phyloP scores from a whole-genome alignment of 2,888 invertebrate species.

The Dryocosmus kuriphilus region DNA sequence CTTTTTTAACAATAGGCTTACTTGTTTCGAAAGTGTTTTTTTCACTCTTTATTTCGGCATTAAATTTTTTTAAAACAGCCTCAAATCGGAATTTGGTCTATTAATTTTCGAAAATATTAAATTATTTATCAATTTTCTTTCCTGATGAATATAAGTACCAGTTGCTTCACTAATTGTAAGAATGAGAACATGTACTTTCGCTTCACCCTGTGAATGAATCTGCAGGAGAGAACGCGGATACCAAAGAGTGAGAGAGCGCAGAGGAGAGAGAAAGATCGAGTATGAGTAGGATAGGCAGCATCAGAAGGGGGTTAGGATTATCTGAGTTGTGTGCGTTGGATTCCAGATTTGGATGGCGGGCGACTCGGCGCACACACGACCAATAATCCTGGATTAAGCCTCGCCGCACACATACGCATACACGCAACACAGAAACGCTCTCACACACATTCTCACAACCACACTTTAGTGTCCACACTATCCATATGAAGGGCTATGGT shows the following conservation, averaged over 20 bases:
- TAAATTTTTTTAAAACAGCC: no score
- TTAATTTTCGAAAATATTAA: no score
- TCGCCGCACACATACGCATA: conserved; percentile 57
- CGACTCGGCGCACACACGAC: conserved; percentile 67
- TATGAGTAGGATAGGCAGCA: conserved; percentile 34
- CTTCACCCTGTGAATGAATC: conserved; percentile 63
- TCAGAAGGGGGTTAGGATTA: conserved; percentile 64
- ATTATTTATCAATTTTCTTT: no score
- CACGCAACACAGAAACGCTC: conserved; percentile 42
- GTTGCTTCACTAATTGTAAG: neutral
- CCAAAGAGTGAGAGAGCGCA: conserved; percentile 49
- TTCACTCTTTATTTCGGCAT: no score
- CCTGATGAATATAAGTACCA: neutral
- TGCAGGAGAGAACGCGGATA: conserved; percentile 56
- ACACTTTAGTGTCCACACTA: neutral
- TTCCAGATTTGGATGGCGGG: conserved; percentile 74
- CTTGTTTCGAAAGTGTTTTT: no score
- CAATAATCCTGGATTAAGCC: conserved; percentile 76
- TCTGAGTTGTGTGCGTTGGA: conserved; percentile 75
- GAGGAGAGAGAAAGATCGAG: conserved; percentile 49
- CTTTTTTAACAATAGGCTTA: no score
- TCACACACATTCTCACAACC: conserved; percentile 36
- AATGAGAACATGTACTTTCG: conserved; percentile 40
- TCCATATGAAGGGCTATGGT: conserved; percentile 26
- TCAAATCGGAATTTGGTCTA: no score